phyloP scores from a whole-genome alignment of 2,888 invertebrate species.

The Andricus quercusramuli region DNA sequence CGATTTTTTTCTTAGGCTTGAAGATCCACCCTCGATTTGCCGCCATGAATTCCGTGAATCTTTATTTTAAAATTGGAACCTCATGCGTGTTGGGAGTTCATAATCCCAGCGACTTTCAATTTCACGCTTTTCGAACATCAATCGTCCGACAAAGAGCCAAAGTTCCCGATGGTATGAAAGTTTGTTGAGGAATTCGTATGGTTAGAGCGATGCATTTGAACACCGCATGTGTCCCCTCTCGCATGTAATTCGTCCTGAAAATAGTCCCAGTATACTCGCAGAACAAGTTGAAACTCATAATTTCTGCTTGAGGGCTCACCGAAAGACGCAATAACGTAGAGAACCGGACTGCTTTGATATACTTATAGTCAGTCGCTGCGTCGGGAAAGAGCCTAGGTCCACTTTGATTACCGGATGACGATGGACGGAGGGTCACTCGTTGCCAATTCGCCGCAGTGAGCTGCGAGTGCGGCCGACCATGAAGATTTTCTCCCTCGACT shows the following conservation, averaged over 20 bases:
- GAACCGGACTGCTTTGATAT: slow-evolving; percentile 72
- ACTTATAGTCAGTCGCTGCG: slow-evolving; percentile 68
- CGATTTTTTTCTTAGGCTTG: too few species aligned
- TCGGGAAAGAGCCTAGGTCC: slow-evolving; percentile 66
- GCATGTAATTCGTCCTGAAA: slow-evolving; percentile 45
- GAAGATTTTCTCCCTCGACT: slow-evolving; percentile 56
- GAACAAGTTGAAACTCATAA: slow-evolving; percentile 66
- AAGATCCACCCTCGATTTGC: too few species aligned
- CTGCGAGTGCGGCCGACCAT: slow-evolving; percentile 58
- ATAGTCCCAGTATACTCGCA: slow-evolving; percentile 43
- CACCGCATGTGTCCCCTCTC: slow-evolving; percentile 6
- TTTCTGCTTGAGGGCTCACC: slow-evolving; percentile 72
- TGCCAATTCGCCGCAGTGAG: slow-evolving; percentile 59
- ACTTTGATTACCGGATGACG: slow-evolving; percentile 74
- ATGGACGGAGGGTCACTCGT: slow-evolving; percentile 61
- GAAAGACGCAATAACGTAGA: slow-evolving; percentile 70
- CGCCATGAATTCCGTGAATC: too few species aligned
- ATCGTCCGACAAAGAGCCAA: slow-evolving; percentile 9
- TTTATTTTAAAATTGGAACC: too few species aligned
- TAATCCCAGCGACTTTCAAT: not conserved
- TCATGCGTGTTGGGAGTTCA: too few species aligned
- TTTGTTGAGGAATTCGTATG: slow-evolving; percentile 12
- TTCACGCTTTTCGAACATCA: slow-evolving; percentile 23
- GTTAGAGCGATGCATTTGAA: slow-evolving; percentile 24
- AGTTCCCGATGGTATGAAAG: slow-evolving; percentile 19